Conservation (phyloP, 2,888 invertebrate species). For the Conistra vaccinii region DNA sequence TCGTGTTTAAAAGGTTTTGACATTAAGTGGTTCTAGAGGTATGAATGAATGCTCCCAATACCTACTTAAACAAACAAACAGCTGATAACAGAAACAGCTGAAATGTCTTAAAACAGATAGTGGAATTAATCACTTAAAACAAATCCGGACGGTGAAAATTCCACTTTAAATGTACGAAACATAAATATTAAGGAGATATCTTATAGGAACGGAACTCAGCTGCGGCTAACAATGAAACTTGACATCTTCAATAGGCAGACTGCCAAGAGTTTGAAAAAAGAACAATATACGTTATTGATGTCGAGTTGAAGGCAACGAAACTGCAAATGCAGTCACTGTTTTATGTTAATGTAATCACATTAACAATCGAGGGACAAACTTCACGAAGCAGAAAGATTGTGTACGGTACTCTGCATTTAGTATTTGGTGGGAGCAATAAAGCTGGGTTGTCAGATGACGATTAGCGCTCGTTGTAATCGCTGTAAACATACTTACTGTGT, state of each 20-base stretch:
- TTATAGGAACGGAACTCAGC: slow-evolving; percentile 4
- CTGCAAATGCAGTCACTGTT: slow-evolving; percentile 47
- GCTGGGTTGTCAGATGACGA: slow-evolving; percentile 13
- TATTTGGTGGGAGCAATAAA: slow-evolving; percentile 29
- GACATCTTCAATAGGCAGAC: slow-evolving; percentile 47
- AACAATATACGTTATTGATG: slow-evolving; percentile 52
- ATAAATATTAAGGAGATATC: slow-evolving; percentile 6
- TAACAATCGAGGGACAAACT: slow-evolving; percentile 31
- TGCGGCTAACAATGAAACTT: slow-evolving; percentile 38
- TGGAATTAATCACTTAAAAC: background rate
- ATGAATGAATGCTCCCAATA: slow-evolving; percentile 28
- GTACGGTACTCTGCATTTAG: slow-evolving; percentile 6
- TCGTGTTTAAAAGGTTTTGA: slow-evolving; percentile 44
- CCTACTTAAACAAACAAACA: slow-evolving; percentile 6
- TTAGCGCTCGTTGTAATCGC: slow-evolving; percentile 17
- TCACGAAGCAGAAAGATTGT: slow-evolving; percentile 13
- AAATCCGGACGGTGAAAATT: slow-evolving; percentile 7
- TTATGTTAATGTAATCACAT: slow-evolving; percentile 52
- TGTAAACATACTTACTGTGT: slow-evolving; percentile 38
- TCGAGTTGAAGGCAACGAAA: slow-evolving; percentile 52
- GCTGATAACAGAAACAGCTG: slow-evolving; percentile 29
- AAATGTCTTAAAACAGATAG: slow-evolving; percentile 11
- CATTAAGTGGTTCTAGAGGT: slow-evolving; percentile 45
- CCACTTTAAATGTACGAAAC: slow-evolving; percentile 12
- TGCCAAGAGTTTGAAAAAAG: slow-evolving; percentile 58